Base-by-base conservation (phyloP, 2,113 vertebrate species). In the Eonycteris spelaea region DNA sequence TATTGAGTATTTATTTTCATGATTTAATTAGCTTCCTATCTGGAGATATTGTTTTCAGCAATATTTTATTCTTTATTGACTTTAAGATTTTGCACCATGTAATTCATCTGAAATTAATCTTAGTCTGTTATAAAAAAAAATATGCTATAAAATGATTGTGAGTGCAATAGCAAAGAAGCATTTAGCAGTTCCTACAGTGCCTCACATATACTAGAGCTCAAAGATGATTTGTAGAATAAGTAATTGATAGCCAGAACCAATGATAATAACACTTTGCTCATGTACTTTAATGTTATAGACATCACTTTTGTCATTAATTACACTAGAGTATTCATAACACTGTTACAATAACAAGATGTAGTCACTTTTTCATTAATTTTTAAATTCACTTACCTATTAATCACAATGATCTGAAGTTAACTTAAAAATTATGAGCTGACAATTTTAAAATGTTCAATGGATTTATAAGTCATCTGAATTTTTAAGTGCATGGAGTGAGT, bases 351-450 rank as follows among this genome's bases (percentile, higher is more conserved):
- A 80, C 21, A 83, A 82, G 84, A 95, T 77, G 26, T 45, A 91
- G n/a, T 88, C 61, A 48, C 43, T 59, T 90, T 94, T 96, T 86
- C 85, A 97, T 88, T 93, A 87, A 93, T 73, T 88, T 95, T 93
- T 71, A 86, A 90, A 55, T 88, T 89, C 21, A 71, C 53, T 87
- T 91, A 93, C 80, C 71, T 91, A 80, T 94, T 89, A 97, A 95
- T 97, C 67, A 95, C 91, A 78, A 86, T 19, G 16, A 73, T 24
- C 80, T 92, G 92, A 92, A 94, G 10, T 74, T 87, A 92, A 75
- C 59, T 92, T 97, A 77, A 97, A 95, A 83, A 80, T 95, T 89
- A 95, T 91, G 71, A 96, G 70, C 63, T 92, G 68, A 74, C 24
- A 35, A 71, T 70, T 94, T 94, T 59, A 71, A 91, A 87, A 28